Evolutionary conservation across 2,797 vertebrate genomes (phyloP).

Genomic region (Tinamus major): DNA sequence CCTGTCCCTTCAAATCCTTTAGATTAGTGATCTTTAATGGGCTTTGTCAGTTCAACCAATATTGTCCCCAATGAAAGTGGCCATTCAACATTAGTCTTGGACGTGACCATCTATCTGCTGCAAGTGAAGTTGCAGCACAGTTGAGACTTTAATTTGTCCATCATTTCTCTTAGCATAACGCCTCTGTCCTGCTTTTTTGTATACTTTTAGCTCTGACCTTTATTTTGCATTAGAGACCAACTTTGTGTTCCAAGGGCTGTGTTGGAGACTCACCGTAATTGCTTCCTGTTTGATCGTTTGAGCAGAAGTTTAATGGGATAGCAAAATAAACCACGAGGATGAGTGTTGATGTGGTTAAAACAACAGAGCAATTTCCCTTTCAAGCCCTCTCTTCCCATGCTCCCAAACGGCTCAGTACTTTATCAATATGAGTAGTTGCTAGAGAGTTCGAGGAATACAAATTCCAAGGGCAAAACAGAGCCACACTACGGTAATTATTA

Average conservation of each 20-base stretch:
- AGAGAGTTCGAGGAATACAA: constrained; percentile 8
- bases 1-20: background rate
- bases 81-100: background rate
- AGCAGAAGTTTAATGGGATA: constrained; percentile 47
- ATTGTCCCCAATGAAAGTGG: background rate
- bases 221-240: background rate
- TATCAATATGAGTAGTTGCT: constrained; percentile 3
- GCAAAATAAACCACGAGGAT: constrained; percentile 54
- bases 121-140: background rate
- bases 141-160: background rate
- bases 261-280: constrained; percentile 63
- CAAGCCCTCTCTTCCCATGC: constrained; percentile 1
- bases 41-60: background rate
- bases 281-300: constrained; percentile 63
- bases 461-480: constrained; percentile 21
- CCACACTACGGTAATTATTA: background rate
- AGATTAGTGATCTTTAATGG: background rate
- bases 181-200: background rate
- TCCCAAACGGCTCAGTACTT: constrained; percentile 33
- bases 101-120: background rate
- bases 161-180: accelerated
- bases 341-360: constrained; percentile 48
- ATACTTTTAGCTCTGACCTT: background rate
- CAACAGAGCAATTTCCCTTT: constrained; percentile 42
- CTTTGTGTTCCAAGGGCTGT: background rate